Base-by-base conservation (phyloP, 2,888 invertebrate genomes). In the Embidobia sp. region DNA sequence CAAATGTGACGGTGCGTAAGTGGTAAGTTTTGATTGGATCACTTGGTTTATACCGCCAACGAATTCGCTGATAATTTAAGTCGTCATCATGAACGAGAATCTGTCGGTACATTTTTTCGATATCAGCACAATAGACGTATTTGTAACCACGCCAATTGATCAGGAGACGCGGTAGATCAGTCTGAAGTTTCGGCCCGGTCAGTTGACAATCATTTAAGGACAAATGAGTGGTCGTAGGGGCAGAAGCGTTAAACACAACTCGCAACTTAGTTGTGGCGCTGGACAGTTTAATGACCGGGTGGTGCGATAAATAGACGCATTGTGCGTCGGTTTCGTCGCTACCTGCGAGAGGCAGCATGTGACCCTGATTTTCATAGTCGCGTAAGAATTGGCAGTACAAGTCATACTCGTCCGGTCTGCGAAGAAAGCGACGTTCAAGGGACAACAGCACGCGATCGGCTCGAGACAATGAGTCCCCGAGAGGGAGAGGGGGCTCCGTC, bases 211-310 rank as follows among this genome's bases (percentile, higher is more conserved):
- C 33, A 13, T 51, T 51, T 1, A 51, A 2, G 1, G 51, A 51
- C 0, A 2, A 1, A 1, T 10, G 15, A 7, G 6, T 44, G 3
- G 31, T 6, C 3, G 57, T 22, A 1, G 18, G 11, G 1, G 31
- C 31, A 0, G 57, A 57, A 3, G 57, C 57, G 7, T 57, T 57
- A 13, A 42, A 42, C 1, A 57, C 55, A 2, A 57, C 42, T 0
- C 42, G 13, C 4, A 57, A 11, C 15, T 42, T 44, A 0, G 59
- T 59, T 0, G 33, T 44, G 0, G 37, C 1, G 5, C 33, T 44
- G 0, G 27, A 10, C 4, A n/a, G 2, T n/a, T 57, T 57, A 0
- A 42, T 6, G 15, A 57, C 57, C 3, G 42, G 42, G 7, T 57
- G 57, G 10, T 57, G 57, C 0, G 57, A 29, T 4, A 57, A 7